Conservation (phyloP, 2,797 vertebrate genomes). For the Gambelia wislizenii region DNA sequence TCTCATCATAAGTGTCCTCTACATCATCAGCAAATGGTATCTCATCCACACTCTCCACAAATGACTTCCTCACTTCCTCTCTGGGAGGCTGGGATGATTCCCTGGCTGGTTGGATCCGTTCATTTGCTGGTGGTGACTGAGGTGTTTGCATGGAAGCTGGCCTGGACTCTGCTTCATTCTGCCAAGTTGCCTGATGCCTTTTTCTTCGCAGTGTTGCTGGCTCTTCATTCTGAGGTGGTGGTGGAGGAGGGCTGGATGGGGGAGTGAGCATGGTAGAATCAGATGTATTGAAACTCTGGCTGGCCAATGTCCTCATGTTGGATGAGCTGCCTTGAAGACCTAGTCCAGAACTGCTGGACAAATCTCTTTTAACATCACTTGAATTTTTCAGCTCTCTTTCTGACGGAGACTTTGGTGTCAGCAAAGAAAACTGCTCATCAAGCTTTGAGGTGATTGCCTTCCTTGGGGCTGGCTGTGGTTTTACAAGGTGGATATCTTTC, state of each 20-base stretch:
- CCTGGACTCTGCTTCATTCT: slow-evolving; percentile 75
- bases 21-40: slow-evolving; percentile 97
- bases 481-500: slow-evolving; percentile 79
- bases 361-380: slow-evolving; percentile 82
- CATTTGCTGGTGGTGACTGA: slow-evolving; percentile 61
- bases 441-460: slow-evolving; percentile 84
- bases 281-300: slow-evolving; percentile 90
- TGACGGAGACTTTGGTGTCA: slow-evolving; percentile 79
- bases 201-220: slow-evolving; percentile 88
- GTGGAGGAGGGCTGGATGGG: slow-evolving; percentile 94
- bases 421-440: slow-evolving; percentile 84
- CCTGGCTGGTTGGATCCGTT: slow-evolving; percentile 59
- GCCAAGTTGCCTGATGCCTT: slow-evolving; percentile 83
- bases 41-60: slow-evolving; percentile 95
- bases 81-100: slow-evolving; percentile 79
- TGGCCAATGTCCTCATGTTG: slow-evolving; percentile 86
- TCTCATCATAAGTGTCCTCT: slow-evolving; percentile 91
- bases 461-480: slow-evolving; percentile 81
- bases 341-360: slow-evolving; percentile 92
- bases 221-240: slow-evolving; percentile 92
- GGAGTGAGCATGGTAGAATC: slow-evolving; percentile 96
- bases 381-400: slow-evolving; percentile 81
- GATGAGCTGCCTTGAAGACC: slow-evolving; percentile 90
- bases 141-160: slow-evolving; percentile 60
- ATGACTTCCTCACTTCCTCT: slow-evolving; percentile 87